Evolutionary conservation across 2,113 vertebrate species (phyloP).

Genomic region (Microcebus griseorufus): DNA sequence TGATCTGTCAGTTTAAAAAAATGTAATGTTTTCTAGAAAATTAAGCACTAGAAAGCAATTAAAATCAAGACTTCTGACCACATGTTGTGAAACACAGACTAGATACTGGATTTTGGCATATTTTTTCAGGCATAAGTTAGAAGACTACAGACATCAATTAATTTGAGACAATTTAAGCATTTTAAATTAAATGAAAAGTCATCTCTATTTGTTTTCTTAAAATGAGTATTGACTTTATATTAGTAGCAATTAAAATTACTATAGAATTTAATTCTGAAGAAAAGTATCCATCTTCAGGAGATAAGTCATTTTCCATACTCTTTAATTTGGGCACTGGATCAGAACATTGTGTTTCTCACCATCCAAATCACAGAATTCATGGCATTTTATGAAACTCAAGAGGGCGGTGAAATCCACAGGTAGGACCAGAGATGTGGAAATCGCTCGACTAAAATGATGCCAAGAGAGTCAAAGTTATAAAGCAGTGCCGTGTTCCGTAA

Average conservation of each 20-base stretch:
- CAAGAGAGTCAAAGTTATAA: not conserved
- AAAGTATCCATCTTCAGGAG: not conserved
- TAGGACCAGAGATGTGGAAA: not conserved
- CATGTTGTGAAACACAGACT: slow-evolving; percentile 15
- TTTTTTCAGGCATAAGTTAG: not conserved
- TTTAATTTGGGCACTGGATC: not conserved
- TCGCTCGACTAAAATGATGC: not conserved
- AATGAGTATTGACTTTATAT: slow-evolving; percentile 50
- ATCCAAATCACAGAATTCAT: not conserved
- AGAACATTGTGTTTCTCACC: not conserved
- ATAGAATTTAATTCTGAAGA: slow-evolving; percentile 45
- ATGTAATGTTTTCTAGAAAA: slow-evolving; percentile 37
- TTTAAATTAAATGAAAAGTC: slow-evolving; percentile 29
- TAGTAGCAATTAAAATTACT: slow-evolving; percentile 52
- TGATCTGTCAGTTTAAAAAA: slow-evolving; percentile 10
- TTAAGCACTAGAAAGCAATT: not conserved
- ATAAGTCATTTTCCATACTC: not conserved
- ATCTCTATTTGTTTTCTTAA: slow-evolving; percentile 44
- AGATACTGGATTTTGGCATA: not conserved
- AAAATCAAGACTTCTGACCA: not conserved
- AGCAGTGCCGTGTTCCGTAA: not conserved
- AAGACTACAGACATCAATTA: slow-evolving; percentile 3
- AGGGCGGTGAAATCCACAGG: not conserved
- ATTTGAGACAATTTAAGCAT: slow-evolving; percentile 9
- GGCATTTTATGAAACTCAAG: not conserved